Conservation (phyloP, 2,888 invertebrate species). For the Harpagoxenus sublaevis region DNA sequence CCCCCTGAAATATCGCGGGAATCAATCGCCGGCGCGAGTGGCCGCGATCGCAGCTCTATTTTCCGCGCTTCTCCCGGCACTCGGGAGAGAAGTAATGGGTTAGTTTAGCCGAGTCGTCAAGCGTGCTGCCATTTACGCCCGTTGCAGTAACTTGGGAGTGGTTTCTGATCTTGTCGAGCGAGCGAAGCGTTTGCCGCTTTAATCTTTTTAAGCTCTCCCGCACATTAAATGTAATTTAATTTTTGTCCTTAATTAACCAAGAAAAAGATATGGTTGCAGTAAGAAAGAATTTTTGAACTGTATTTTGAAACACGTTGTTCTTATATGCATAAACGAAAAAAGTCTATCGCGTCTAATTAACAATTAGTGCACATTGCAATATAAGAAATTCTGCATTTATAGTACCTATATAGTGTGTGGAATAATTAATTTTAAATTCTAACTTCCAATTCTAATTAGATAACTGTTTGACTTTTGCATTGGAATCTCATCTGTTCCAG, state of each 20-base stretch:
- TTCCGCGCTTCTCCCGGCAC: slow-evolving; percentile 57
- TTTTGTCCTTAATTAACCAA: slow-evolving; percentile 1
- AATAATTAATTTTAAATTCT: background rate
- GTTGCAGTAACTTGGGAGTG: slow-evolving; percentile 27
- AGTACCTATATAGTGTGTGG: background rate
- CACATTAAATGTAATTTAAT: slow-evolving; percentile 30
- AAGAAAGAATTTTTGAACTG: background rate
- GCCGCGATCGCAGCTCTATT: slow-evolving; percentile 68
- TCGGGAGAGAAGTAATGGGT: slow-evolving; percentile 56
- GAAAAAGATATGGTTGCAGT: background rate
- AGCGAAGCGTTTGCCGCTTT: slow-evolving; percentile 27
- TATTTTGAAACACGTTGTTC: background rate
- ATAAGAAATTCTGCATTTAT: background rate
- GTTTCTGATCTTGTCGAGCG: slow-evolving; percentile 35
- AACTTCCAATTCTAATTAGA: slow-evolving; percentile 1
- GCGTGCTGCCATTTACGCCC: slow-evolving; percentile 27
- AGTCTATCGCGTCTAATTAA: background rate
- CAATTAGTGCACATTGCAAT: background rate
- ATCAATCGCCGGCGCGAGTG: slow-evolving; percentile 83
- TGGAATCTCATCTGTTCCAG: slow-evolving; percentile 20
- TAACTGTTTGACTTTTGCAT: slow-evolving; percentile 28
- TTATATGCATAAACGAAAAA: background rate
- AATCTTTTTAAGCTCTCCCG: slow-evolving; percentile 6
- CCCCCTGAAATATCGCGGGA: slow-evolving; percentile 81
- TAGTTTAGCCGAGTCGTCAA: slow-evolving; percentile 49